phyloP scores from a whole-genome alignment of 2,888 invertebrate genomes.

The Chalcosyrphus nemorum region DNA sequence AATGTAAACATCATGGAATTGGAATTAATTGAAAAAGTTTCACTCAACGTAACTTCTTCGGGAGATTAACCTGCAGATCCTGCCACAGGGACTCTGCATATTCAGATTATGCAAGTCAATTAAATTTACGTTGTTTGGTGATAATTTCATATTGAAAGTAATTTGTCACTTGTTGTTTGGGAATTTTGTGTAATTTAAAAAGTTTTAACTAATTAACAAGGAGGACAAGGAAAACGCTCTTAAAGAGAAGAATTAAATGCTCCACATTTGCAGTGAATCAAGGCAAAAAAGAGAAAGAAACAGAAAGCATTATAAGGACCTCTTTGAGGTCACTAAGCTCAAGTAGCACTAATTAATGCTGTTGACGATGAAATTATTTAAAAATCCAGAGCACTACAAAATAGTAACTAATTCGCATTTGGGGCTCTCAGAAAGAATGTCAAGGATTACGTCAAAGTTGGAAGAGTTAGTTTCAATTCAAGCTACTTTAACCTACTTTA shows the following conservation, averaged over 20 bases:
- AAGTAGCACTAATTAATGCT: not conserved
- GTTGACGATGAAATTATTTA: not conserved
- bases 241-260: not conserved
- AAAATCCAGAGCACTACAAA: not conserved
- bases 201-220: not conserved
- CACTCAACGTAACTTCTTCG: slow-evolving; percentile 23
- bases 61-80: slow-evolving; percentile 44
- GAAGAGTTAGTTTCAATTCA: not conserved
- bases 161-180: not conserved
- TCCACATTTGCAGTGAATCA: not conserved
- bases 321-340: not conserved
- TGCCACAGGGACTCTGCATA: slow-evolving; percentile 8
- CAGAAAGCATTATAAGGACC: not conserved
- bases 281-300: not conserved
- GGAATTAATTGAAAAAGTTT: slow-evolving; percentile 70
- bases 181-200: not conserved
- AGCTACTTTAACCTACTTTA: not conserved
- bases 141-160: slow-evolving; percentile 17
- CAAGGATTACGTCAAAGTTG: not conserved
- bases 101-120: slow-evolving; percentile 46
- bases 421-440: not conserved
- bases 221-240: not conserved
- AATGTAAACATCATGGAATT: slow-evolving; percentile 53
- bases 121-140: slow-evolving; percentile 17
- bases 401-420: not conserved